These are phyloP conservation scores for Stenurella melanura DNA, from an alignment of 2,888 invertebrate species.

Conservation along the genomic window DNA sequence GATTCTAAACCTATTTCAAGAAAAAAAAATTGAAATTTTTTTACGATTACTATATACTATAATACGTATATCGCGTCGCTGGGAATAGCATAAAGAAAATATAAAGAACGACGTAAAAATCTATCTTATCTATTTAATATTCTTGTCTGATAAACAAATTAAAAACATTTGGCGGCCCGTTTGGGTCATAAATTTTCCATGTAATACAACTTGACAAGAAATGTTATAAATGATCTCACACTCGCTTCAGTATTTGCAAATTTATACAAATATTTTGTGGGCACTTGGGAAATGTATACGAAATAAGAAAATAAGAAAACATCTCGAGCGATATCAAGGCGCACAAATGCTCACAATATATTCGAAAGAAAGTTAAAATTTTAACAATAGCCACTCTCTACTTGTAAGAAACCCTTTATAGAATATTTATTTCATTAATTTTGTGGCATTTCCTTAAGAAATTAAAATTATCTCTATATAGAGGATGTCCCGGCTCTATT, in stretches of 20 bases:
- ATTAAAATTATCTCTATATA: too few relatives aligned
- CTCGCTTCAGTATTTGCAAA: constrained; percentile 53
- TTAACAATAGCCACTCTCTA: constrained; percentile 35
- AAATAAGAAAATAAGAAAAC: constrained; percentile 52
- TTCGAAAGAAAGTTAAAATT: constrained; percentile 43
- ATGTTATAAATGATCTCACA: constrained; percentile 55
- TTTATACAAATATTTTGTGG: constrained; percentile 53
- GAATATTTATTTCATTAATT: constrained; percentile 14
- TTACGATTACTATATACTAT: too few relatives aligned
- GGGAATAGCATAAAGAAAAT: background rate
- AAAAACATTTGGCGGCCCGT: constrained; percentile 21
- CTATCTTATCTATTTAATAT: constrained; percentile 1
- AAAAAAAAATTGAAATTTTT: too few relatives aligned
- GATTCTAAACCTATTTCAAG: too few relatives aligned
- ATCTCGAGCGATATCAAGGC: constrained; percentile 39
- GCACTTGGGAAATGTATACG: constrained; percentile 54
- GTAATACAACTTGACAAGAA: constrained; percentile 46
- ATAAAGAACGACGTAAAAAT: background rate
- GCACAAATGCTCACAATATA: constrained; percentile 39
- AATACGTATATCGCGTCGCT: too few relatives aligned
- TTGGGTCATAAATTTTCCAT: constrained; percentile 41
- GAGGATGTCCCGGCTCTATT: too few relatives aligned
- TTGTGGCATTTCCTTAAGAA: background rate
- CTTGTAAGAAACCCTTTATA: constrained; percentile 17
- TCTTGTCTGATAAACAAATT: constrained; percentile 32